Evolutionary conservation across 2,797 vertebrate species (phyloP).

Genomic region (Spheniscus humboldti): DNA sequence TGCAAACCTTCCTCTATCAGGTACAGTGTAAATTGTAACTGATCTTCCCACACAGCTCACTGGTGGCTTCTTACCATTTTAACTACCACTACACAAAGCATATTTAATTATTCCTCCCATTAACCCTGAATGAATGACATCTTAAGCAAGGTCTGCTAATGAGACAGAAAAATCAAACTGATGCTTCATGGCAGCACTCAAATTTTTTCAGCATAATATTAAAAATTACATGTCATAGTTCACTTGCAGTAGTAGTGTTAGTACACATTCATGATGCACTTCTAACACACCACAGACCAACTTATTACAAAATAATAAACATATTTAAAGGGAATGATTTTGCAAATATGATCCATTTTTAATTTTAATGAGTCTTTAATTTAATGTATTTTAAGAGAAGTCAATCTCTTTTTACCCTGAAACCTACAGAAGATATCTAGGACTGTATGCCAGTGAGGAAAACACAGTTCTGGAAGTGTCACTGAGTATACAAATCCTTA

Average conservation of each 20-base stretch:
- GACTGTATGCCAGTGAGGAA: background rate
- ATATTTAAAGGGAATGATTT: background rate
- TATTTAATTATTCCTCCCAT: background rate
- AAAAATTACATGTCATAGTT: background rate
- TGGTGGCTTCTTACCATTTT: background rate
- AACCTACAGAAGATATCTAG: background rate
- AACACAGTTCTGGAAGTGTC: background rate
- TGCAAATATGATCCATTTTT: background rate
- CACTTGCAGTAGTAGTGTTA: background rate
- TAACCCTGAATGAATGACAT: background rate
- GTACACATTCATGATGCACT: background rate
- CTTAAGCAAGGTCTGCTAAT: background rate
- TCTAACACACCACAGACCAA: background rate
- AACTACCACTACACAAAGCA: background rate
- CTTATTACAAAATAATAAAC: background rate
- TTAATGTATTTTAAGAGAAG: background rate
- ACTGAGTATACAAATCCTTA: background rate
- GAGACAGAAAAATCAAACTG: background rate
- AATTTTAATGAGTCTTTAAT: background rate
- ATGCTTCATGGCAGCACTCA: background rate
- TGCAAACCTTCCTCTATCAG: background rate
- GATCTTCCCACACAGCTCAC: background rate
- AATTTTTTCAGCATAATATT: background rate
- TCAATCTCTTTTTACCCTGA: background rate
- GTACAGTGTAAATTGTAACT: background rate